Evolutionary conservation across 2,888 invertebrate genomes (phyloP).

Genomic region (Tetragonisca angustula): DNA sequence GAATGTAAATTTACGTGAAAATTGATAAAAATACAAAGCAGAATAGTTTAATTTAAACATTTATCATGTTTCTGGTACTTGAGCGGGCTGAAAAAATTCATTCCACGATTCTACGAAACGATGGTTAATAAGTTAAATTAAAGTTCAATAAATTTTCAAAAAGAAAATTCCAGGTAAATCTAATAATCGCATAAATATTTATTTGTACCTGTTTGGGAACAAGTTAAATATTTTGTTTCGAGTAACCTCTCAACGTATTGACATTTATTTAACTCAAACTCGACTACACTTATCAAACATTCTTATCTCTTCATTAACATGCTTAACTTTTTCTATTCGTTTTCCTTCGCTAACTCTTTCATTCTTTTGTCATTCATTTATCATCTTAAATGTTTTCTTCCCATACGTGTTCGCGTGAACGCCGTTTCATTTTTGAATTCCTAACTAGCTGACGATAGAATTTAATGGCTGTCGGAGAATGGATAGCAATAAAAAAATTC

Average conservation of each 20-base stretch:
- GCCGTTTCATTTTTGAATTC: background rate
- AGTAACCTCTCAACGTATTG: background rate
- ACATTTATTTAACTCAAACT: background rate
- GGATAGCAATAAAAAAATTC: background rate
- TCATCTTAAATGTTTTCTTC: background rate
- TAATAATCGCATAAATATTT: no score
- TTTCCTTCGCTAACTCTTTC: no score
- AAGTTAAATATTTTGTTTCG: background rate
- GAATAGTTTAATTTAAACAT: background rate
- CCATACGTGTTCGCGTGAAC: background rate
- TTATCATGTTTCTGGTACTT: background rate
- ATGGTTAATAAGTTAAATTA: no score
- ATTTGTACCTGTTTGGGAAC: background rate
- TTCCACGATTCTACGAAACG: no score
- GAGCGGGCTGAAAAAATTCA: no score
- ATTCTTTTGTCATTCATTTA: background rate
- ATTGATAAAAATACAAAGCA: background rate
- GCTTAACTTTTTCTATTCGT: background rate
- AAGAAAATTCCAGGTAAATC: no score
- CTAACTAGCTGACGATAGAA: background rate
- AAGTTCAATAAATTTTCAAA: no score
- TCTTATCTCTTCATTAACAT: constrained; percentile 36
- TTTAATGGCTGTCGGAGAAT: background rate
- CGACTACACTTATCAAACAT: background rate
- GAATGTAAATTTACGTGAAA: background rate